These are phyloP conservation scores for Scaptomyza caliginosa DNA, from an alignment of 2,888 invertebrate species.

Conservation along the genomic window DNA sequence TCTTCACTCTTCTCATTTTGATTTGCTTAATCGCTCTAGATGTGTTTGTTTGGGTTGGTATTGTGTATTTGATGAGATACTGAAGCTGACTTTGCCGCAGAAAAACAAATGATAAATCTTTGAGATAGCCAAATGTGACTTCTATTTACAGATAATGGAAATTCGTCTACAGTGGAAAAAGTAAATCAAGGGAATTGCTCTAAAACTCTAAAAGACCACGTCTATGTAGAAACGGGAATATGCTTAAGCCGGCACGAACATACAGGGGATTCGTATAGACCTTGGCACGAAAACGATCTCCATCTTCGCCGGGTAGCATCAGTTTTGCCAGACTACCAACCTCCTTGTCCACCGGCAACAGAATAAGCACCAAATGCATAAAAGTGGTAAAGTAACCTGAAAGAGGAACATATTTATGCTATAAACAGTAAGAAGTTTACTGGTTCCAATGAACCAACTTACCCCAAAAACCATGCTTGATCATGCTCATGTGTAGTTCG, in stretches of 20 bases:
- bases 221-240: conserved; percentile 80
- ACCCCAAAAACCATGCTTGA: conserved; percentile 82
- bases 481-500: conserved; percentile 81
- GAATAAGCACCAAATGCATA: conserved; percentile 72
- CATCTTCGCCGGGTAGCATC: conserved; percentile 74
- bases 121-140: conserved; percentile 46
- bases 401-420: not conserved
- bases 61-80: conserved; percentile 15
- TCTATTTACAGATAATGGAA: conserved; percentile 24
- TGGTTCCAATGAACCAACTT: conserved; percentile 7
- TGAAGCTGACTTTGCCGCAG: conserved; percentile 44
- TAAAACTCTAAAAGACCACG: conserved; percentile 79
- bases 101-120: conserved; percentile 62
- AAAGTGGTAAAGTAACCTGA: conserved; percentile 78
- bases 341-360: conserved; percentile 79
- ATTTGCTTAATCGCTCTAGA: not conserved
- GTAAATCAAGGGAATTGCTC: conserved; percentile 5
- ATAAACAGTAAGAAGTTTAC: not conserved
- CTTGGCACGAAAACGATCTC: conserved; percentile 75
- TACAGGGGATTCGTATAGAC: conserved; percentile 81
- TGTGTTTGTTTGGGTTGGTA: conserved; percentile 4
- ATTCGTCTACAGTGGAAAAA: conserved; percentile 27
- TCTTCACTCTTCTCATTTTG: not conserved
- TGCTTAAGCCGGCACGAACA: conserved; percentile 75
- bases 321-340: conserved; percentile 73